Percentiles rank a stretch among this genome's conserved stretches.
These are phyloP conservation scores for Brachymystax lenok DNA, from an alignment of 2,797 vertebrate species.

Conservation along the genomic window DNA sequence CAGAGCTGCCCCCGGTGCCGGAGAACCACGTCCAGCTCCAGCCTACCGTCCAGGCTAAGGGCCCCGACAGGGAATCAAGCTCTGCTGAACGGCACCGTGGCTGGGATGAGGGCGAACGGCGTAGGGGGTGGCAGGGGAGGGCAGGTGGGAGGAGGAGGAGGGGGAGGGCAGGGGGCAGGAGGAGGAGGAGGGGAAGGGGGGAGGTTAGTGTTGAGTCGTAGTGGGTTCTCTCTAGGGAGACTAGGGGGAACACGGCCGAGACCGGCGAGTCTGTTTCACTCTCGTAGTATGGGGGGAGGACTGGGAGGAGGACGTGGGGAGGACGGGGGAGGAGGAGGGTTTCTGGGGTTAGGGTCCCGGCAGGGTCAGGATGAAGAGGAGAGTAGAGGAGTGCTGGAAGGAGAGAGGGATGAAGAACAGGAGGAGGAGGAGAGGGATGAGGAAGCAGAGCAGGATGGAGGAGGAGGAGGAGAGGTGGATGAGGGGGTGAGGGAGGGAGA, in stretches of 20 bases:
- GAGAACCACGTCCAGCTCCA: constrained; percentile 83
- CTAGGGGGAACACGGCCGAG: constrained; percentile 69
- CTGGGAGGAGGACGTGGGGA: constrained; percentile 75
- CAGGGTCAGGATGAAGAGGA: constrained; percentile 82
- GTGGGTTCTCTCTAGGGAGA: constrained; percentile 85
- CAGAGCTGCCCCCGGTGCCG: constrained; percentile 86
- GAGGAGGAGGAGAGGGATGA: constrained; percentile 52
- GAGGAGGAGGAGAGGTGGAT: constrained; percentile 55
- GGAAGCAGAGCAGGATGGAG: constrained; percentile 61
- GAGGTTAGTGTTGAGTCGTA: constrained; percentile 87
- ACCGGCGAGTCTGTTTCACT: constrained; percentile 80
- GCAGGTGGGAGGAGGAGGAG: background rate
- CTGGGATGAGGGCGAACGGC: constrained; percentile 69
- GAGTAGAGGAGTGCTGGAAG: constrained; percentile 78
- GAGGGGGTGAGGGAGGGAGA: constrained; percentile 63
- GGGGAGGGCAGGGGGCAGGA: constrained; percentile 31
- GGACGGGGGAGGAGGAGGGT: constrained; percentile 59
- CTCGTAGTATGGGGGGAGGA: constrained; percentile 84
- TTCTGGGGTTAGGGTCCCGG: constrained; percentile 76
- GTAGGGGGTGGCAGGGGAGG: too few relatives aligned
- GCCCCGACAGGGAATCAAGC: constrained; percentile 78
- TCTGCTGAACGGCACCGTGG: constrained; percentile 75
- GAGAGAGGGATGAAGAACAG: constrained; percentile 72
- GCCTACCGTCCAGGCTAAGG: constrained; percentile 81
- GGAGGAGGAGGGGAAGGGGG: constrained; percentile 67